Percentiles rank a stretch among this genome's conserved stretches.
These are phyloP conservation scores for Pteromalus puparum DNA, from an alignment of 1,140 invertebrate genomes.

Conservation along the genomic window DNA sequence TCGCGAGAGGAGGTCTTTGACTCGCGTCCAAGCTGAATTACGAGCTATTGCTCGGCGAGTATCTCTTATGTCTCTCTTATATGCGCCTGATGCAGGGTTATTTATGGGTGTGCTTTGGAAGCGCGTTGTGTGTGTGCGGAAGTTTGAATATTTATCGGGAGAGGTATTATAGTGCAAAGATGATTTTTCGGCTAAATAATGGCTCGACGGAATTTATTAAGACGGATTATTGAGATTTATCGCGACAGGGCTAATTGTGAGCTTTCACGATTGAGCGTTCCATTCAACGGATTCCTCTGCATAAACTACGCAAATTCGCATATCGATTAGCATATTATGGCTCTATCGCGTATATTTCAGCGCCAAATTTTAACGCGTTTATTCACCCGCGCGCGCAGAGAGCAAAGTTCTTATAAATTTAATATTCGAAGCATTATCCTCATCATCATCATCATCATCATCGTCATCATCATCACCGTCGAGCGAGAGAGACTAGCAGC, in stretches of 20 bases:
- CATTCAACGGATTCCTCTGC: neutral
- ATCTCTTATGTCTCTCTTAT: slow-evolving; percentile 33
- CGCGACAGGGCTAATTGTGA: slow-evolving; percentile 5
- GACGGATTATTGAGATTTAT: slow-evolving; percentile 40
- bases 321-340: slow-evolving; percentile 6
- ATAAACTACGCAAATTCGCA: neutral
- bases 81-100: slow-evolving; percentile 27
- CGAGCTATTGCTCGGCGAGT: neutral
- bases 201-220: slow-evolving; percentile 11
- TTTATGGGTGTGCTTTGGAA: slow-evolving; percentile 25
- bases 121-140: no score
- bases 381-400: neutral
- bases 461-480: no score
- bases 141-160: slow-evolving; percentile 48
- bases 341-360: neutral
- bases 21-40: slow-evolving; percentile 23
- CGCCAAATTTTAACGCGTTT: slow-evolving; percentile 3
- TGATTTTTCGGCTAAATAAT: slow-evolving; percentile 34
- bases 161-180: slow-evolving; percentile 20
- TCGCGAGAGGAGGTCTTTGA: slow-evolving; percentile 16
- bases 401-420: neutral
- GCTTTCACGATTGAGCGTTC: neutral
- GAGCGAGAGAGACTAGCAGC: no score
- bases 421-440: neutral
- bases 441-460: neutral